Base-by-base conservation (phyloP, 2,797 vertebrate species). In the Fringilla coelebs region DNA sequence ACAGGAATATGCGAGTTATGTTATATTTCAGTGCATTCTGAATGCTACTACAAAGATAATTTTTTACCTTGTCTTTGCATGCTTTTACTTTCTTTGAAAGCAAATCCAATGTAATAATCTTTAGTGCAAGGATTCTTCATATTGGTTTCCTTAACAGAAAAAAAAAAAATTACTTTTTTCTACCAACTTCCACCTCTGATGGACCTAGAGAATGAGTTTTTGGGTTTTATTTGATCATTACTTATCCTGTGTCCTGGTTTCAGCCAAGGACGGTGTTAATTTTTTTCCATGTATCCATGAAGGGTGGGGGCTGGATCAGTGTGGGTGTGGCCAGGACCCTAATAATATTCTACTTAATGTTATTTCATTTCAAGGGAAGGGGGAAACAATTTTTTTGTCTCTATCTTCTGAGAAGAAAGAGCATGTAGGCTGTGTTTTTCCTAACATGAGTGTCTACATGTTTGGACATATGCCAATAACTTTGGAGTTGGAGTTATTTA, bases 381-480 rank as follows among this genome's bases (percentile, higher is more conserved):
- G 0, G 8, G 4, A n/a, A n/a, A n/a, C n/a, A n/a, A n/a, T n/a
- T 17, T 48, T 52, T 8, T 8, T 43, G 12, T 24, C 15, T 38
- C 28, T 54, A 7, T 31, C 20, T 21, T 54, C 20, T 54, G 41
- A 46, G 25, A 62, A 28, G 34, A 26, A 41, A n/a, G 34, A 21
- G 6, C 5, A 46, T 17, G 16, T 55, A 46, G 26, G 8, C 28
- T 61, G 28, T 48, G 14, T 36, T 14, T 52, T 62, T 79, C 34
- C 21, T 62, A 55, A 36, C 3, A 7, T 7, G 10, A 38, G 7
- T 20, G 8, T 66, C 19, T 55, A 29, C 5, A 8, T 52, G 12
- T 22, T 75, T 57, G 48, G 34, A 66, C 14, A 28, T 40, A 41
- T 7, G 28, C 3, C 4, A 22, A 4, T 29, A 72, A 21, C 13